Percentiles rank a stretch among this genome's conserved stretches.
These are phyloP conservation scores for Phylloscopus trochilus DNA, from an alignment of 2,113 vertebrate genomes.

Conservation along the genomic window DNA sequence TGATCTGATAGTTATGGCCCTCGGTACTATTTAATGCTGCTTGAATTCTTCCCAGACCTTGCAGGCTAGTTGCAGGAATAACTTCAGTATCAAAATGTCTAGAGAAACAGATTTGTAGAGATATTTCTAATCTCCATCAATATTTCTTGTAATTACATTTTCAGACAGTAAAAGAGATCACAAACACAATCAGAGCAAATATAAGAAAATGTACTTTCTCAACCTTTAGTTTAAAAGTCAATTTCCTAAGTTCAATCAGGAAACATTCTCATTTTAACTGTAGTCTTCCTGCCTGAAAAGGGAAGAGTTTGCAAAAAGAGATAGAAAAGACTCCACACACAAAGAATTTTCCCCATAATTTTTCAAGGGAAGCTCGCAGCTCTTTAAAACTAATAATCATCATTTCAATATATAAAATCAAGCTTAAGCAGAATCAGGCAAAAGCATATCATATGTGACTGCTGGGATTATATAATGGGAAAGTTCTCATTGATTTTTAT, in stretches of 20 bases:
- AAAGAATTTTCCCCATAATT: background rate
- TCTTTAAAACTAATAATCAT: constrained; percentile 70
- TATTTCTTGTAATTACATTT: background rate
- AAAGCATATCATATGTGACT: constrained; percentile 25
- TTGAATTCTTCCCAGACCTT: background rate
- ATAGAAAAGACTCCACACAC: background rate
- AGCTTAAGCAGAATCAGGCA: constrained; percentile 42
- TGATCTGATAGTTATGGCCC: background rate
- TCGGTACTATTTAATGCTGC: background rate
- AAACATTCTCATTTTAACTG: background rate
- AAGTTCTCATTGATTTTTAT: constrained; percentile 62
- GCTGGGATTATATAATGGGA: constrained; percentile 61
- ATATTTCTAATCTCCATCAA: background rate
- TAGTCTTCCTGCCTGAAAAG: background rate
- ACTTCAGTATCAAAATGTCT: background rate
- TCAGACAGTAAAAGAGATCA: background rate
- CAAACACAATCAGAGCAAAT: background rate
- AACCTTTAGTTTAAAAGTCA: background rate
- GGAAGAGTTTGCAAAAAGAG: background rate
- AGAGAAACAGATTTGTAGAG: background rate
- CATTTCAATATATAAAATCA: constrained; percentile 65
- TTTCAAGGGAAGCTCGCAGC: constrained; percentile 47
- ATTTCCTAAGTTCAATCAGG: background rate
- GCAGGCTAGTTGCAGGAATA: background rate
- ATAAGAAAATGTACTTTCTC: background rate